Conservation (phyloP, 2,888 invertebrate genomes). For the Diaprepes abbreviatus region DNA sequence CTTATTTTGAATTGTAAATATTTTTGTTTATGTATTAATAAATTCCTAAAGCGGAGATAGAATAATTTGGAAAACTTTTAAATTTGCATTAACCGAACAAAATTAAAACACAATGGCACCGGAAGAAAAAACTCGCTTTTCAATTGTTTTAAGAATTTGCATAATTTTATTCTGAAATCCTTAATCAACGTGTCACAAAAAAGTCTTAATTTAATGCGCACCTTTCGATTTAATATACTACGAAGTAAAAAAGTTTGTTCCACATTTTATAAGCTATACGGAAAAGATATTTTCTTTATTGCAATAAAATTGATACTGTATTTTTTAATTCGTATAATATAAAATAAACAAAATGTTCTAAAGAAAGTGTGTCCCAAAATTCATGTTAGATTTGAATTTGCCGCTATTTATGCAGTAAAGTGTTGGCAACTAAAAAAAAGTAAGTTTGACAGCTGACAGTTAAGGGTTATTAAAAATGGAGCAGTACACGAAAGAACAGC, state of each 20-base stretch:
- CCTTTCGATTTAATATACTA: slow-evolving; percentile 16
- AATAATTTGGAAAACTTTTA: slow-evolving; percentile 54
- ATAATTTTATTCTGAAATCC: slow-evolving; percentile 46
- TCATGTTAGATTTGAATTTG: too few relatives aligned
- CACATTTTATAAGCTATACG: slow-evolving; percentile 2
- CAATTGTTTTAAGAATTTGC: slow-evolving; percentile 46
- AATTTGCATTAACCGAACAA: slow-evolving; percentile 55
- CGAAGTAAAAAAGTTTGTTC: slow-evolving; percentile 7
- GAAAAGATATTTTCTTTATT: too few relatives aligned
- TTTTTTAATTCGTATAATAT: too few relatives aligned
- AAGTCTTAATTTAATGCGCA: slow-evolving; percentile 32
- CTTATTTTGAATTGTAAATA: slow-evolving; percentile 65
- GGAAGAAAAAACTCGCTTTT: slow-evolving; percentile 36
- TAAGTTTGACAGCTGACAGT: too few relatives aligned
- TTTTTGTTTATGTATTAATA: slow-evolving; percentile 60
- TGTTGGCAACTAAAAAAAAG: too few relatives aligned
- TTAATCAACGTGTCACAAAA: slow-evolving; percentile 29
- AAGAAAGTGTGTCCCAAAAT: too few relatives aligned
- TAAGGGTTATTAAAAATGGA: too few relatives aligned
- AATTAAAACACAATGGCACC: slow-evolving; percentile 54
- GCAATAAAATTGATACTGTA: too few relatives aligned
- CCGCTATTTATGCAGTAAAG: too few relatives aligned
- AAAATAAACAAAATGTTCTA: too few relatives aligned
- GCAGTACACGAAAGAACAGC: too few relatives aligned
- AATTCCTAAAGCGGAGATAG: slow-evolving; percentile 56